phyloP scores from a whole-genome alignment of 1,140 invertebrate species.

The Leptestheria dahalacensis region DNA sequence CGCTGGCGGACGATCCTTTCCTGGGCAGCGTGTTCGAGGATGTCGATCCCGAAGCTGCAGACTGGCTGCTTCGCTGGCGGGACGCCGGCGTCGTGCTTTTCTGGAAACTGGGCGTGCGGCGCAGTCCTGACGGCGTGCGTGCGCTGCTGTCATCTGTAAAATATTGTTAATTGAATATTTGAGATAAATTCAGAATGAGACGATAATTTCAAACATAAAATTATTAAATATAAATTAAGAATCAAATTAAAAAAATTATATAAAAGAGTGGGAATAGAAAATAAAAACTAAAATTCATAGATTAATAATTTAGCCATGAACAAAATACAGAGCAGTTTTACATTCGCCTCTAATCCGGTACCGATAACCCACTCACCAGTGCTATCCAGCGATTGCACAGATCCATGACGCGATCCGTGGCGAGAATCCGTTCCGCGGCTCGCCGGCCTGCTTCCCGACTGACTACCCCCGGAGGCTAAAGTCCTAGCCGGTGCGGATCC shows the following conservation, averaged over 20 bases:
- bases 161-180: background rate
- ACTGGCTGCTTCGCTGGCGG: background rate
- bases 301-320: no score
- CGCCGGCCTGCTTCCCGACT: conserved; percentile 51
- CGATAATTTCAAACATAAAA: background rate
- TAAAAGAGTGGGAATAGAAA: no score
- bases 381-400: conserved; percentile 76
- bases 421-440: conserved; percentile 61
- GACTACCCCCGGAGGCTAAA: conserved; percentile 28
- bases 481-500: conserved; percentile 21
- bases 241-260: no score
- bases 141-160: conserved; percentile 9
- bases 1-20: conserved; percentile 8
- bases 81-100: background rate
- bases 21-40: conserved; percentile 12
- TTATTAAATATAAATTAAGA: background rate
- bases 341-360: no score
- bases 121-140: conserved; percentile 7
- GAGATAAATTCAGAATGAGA: background rate
- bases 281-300: no score
- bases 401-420: conserved; percentile 78
- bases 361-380: no score
- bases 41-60: background rate
- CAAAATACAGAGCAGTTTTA: no score
- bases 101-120: conserved; percentile 16